Evolutionary conservation across 1,140 invertebrate species (phyloP).

Genomic region (Polypedilum vanderplanki): DNA sequence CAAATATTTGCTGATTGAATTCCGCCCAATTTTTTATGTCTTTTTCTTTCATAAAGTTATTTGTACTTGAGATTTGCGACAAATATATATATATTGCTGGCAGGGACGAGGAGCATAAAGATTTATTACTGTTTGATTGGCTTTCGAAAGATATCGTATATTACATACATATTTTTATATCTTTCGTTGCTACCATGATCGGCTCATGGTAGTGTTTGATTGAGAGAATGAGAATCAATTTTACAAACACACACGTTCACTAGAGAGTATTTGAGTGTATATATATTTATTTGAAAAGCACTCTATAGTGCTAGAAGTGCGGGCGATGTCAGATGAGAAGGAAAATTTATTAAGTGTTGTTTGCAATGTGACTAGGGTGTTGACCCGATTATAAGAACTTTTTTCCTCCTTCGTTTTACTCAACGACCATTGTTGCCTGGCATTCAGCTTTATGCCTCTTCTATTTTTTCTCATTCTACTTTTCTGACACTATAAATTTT

Average conservation of each 20-base stretch:
- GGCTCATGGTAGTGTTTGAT: no score
- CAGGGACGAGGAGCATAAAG: neutral
- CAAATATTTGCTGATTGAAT: neutral
- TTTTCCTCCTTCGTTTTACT: neutral
- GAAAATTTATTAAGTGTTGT: constrained; percentile 22
- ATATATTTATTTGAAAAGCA: neutral
- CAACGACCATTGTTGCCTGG: neutral
- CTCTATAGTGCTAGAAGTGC: neutral
- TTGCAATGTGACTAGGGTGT: neutral
- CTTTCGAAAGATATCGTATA: neutral
- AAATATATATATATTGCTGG: neutral
- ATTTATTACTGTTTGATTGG: constrained; percentile 25
- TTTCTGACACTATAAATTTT: neutral
- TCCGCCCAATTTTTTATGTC: neutral
- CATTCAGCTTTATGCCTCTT: neutral
- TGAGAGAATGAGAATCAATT: no score
- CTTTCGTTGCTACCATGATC: no score
- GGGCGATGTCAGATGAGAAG: neutral
- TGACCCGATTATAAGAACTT: constrained; percentile 15
- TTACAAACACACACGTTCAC: no score
- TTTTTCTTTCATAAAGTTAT: neutral
- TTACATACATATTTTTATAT: neutral
- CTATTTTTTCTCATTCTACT: neutral
- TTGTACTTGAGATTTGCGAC: neutral
- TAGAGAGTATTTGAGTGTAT: no score